These are phyloP conservation scores for Cerastis leucographa DNA, from an alignment of 2,888 invertebrate genomes.

Conservation along the genomic window DNA sequence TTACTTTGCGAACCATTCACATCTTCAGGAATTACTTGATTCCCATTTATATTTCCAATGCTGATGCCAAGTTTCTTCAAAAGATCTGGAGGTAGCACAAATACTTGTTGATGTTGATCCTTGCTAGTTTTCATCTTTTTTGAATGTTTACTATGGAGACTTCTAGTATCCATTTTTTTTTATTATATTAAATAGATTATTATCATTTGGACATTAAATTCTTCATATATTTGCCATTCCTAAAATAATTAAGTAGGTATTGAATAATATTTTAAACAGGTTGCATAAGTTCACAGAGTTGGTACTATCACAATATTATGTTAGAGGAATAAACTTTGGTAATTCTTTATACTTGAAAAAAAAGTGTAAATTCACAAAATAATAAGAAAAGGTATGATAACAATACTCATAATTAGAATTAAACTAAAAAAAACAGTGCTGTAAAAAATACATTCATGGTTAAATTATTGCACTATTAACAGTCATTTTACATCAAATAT, in stretches of 20 bases:
- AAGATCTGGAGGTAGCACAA: constrained; percentile 85
- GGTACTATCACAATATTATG: no score
- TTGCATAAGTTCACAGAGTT: not conserved
- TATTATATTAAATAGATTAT: not conserved
- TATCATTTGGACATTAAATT: constrained; percentile 33
- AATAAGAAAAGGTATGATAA: not conserved
- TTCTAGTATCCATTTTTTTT: constrained; percentile 61
- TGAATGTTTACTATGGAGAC: constrained; percentile 63
- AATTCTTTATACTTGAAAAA: not conserved
- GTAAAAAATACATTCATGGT: not conserved
- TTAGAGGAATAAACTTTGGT: not conserved
- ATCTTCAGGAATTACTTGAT: constrained; percentile 24
- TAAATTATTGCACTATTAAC: constrained; percentile 24
- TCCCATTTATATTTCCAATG: constrained; percentile 68
- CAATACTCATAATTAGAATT: not conserved
- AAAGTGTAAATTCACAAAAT: not conserved
- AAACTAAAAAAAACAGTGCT: not conserved
- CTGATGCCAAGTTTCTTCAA: constrained; percentile 86
- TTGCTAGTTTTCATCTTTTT: constrained; percentile 62
- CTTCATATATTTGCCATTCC: constrained; percentile 20
- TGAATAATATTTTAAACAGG: not conserved
- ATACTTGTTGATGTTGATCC: constrained; percentile 78
- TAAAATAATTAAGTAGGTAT: constrained; percentile 22
- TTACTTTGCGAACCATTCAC: constrained; percentile 52
- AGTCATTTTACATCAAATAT: constrained; percentile 12